Evolutionary conservation across 2,797 vertebrate genomes (phyloP).

Genomic region (Propithecus perrieri): DNA sequence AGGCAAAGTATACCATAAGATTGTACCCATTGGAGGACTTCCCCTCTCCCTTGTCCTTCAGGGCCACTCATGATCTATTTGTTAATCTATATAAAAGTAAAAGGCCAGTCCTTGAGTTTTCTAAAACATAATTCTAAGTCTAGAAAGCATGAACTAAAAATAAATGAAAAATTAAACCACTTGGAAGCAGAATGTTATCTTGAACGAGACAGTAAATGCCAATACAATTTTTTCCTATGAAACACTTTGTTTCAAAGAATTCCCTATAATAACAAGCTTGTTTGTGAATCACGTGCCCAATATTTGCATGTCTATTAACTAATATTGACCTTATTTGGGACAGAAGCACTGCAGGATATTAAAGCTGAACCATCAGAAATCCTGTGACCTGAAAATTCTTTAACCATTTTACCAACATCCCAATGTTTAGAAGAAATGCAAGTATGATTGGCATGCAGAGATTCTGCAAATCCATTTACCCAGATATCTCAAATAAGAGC

Average conservation of each 20-base stretch:
- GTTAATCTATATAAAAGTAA: constrained; percentile 3
- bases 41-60: neutral
- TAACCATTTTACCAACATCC: constrained; percentile 35
- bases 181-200: constrained; percentile 12
- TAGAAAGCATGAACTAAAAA: constrained; percentile 49
- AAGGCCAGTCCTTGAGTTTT: neutral
- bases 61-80: constrained; percentile 12
- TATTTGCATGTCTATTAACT: constrained; percentile 17
- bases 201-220: constrained; percentile 27
- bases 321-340: constrained; percentile 19
- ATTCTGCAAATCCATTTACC: constrained; percentile 50
- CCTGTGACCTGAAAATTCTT: neutral
- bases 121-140: constrained; percentile 31
- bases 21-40: neutral
- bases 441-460: neutral
- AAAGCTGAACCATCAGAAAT: constrained; percentile 29
- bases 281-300: neutral
- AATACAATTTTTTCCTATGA: neutral
- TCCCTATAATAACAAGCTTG: neutral
- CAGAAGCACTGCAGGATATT: neutral
- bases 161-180: constrained; percentile 31
- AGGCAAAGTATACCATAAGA: neutral
- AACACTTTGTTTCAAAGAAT: constrained; percentile 52
- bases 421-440: constrained; percentile 38
- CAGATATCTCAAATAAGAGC: constrained; percentile 16